These are phyloP conservation scores for Ylistrum balloti DNA, from an alignment of 1,140 invertebrate species.

Conservation along the genomic window DNA sequence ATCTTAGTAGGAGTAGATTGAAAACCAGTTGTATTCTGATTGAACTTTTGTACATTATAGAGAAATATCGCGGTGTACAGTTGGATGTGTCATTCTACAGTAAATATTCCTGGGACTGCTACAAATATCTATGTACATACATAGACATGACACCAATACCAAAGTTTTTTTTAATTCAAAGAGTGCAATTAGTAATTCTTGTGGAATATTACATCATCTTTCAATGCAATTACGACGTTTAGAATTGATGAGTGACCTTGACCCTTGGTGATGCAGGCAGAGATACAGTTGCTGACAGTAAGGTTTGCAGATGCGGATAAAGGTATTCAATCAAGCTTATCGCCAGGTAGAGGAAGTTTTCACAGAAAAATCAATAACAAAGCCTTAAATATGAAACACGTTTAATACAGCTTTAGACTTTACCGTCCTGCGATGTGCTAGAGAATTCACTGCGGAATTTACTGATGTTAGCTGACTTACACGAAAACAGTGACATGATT, in stretches of 20 bases:
- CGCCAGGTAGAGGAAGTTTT: constrained; percentile 9
- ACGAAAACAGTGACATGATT: constrained; percentile 5
- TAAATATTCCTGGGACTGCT: too few species aligned
- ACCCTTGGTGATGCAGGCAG: background rate
- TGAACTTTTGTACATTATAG: too few species aligned
- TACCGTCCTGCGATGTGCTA: background rate
- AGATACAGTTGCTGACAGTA: background rate
- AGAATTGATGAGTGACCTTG: background rate
- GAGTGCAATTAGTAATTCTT: too few species aligned
- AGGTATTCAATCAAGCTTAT: constrained; percentile 9
- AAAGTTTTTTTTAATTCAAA: too few species aligned
- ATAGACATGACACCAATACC: too few species aligned
- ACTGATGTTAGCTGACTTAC: background rate
- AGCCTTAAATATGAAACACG: constrained; percentile 16
- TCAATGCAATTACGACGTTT: background rate
- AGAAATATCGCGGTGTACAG: too few species aligned
- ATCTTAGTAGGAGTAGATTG: too few species aligned
- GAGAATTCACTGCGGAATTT: background rate
- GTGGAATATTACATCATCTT: background rate
- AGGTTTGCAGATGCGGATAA: background rate
- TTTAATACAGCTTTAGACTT: background rate
- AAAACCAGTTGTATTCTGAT: too few species aligned
- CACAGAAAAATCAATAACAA: background rate
- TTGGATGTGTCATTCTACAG: too few species aligned
- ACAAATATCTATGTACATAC: too few species aligned